phyloP scores from a whole-genome alignment of 2,797 vertebrate genomes.

The Chloroceryle amazona region DNA sequence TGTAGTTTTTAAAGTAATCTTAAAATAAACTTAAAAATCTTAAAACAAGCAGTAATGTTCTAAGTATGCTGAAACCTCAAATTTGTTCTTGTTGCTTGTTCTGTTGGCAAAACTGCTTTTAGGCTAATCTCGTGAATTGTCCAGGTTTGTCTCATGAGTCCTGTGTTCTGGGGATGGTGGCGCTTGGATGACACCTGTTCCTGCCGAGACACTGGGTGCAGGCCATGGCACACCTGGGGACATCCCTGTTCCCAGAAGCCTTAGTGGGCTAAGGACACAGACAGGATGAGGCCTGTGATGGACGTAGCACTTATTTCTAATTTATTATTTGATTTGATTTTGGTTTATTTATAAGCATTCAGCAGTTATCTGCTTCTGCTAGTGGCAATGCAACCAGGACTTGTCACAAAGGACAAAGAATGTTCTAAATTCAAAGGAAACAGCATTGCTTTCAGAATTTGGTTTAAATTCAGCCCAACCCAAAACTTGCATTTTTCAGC shows the following conservation, averaged over 20 bases:
- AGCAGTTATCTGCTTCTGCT: background rate
- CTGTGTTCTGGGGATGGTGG: background rate
- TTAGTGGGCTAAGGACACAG: background rate
- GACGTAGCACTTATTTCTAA: background rate
- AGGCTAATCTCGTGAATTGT: background rate
- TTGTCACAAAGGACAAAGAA: background rate
- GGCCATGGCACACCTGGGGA: background rate
- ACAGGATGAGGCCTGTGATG: background rate
- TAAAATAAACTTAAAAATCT: conserved; percentile 48
- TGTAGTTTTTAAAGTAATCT: conserved; percentile 21
- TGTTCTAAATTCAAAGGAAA: background rate
- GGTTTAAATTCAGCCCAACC: background rate
- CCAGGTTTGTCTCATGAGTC: background rate
- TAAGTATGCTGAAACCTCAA: background rate
- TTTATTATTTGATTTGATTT: background rate
- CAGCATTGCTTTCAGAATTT: background rate
- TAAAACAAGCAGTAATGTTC: background rate
- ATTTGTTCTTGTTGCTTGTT: background rate
- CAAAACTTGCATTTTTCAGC: background rate
- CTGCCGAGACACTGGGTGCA: background rate
- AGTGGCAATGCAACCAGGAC: background rate
- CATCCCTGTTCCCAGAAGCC: background rate
- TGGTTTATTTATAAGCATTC: background rate
- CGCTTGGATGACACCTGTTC: background rate
- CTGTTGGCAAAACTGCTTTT: background rate